A percentile compares a stretch with the other conserved stretches of the same genome.
phyloP scores from a whole-genome alignment of 2,797 vertebrate species.

The Malacoraja senta region DNA sequence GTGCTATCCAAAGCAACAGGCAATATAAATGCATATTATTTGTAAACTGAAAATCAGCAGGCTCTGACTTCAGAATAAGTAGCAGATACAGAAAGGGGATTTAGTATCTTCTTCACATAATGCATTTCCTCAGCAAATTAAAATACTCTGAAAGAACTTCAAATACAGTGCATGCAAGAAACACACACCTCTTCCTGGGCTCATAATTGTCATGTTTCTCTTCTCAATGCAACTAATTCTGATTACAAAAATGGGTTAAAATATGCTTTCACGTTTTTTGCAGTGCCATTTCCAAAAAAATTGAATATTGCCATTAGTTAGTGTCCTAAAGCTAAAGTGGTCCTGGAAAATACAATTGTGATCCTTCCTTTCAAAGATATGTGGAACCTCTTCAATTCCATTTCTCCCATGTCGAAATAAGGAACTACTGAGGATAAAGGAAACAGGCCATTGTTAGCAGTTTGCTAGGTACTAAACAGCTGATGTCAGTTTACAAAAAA shows the following conservation, averaged over 20 bases:
- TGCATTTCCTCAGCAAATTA: not conserved
- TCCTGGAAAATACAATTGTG: not conserved
- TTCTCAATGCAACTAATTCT: not conserved
- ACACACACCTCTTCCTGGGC: not conserved
- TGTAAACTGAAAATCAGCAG: not conserved
- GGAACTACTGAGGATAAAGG: too few species aligned
- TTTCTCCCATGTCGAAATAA: too few species aligned
- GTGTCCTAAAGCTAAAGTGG: not conserved
- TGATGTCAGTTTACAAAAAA: too few species aligned
- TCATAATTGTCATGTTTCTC: not conserved
- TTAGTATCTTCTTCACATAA: not conserved
- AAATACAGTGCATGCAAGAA: constrained; percentile 5
- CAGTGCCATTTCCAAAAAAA: too few species aligned
- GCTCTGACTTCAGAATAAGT: not conserved
- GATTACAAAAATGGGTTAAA: not conserved
- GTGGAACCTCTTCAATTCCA: not conserved
- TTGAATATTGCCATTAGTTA: not conserved
- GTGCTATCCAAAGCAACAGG: not conserved
- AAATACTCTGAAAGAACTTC: not conserved
- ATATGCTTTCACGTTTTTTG: not conserved
- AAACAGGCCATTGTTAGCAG: too few species aligned
- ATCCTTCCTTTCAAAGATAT: not conserved
- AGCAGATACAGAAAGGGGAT: not conserved
- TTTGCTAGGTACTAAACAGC: too few species aligned
- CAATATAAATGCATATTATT: not conserved